These are phyloP conservation scores for Heliothis peltigera DNA, from an alignment of 2,888 invertebrate species.

Conservation along the genomic window DNA sequence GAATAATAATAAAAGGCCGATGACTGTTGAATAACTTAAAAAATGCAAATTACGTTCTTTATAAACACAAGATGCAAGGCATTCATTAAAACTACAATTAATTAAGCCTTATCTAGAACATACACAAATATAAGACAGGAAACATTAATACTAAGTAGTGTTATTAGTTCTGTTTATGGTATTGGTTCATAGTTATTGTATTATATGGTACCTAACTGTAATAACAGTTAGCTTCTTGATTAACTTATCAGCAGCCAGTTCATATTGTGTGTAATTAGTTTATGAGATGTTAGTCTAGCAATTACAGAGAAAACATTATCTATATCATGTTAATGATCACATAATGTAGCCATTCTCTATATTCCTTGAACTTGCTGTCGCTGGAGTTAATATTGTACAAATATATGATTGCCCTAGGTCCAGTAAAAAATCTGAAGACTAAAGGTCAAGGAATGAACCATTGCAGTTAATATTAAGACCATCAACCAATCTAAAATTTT, in stretches of 20 bases:
- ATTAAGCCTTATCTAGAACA: conserved; percentile 13
- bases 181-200: conserved; percentile 35
- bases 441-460: too few relatives aligned
- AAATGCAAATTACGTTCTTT: neutral
- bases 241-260: conserved; percentile 24
- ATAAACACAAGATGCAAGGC: neutral
- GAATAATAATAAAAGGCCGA: too few relatives aligned
- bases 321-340: conserved; percentile 9
- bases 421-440: neutral
- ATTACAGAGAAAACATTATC: conserved; percentile 7
- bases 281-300: conserved; percentile 27
- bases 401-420: neutral
- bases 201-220: conserved; percentile 20
- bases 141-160: conserved; percentile 3
- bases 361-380: neutral
- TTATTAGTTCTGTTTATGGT: conserved; percentile 3
- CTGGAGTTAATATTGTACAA: neutral
- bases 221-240: conserved; percentile 40
- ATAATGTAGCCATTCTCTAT: neutral
- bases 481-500: too few relatives aligned
- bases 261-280: conserved; percentile 22
- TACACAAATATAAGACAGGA: conserved; percentile 14
- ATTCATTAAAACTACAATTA: conserved; percentile 11
- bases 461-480: too few relatives aligned
- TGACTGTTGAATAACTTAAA: too few relatives aligned